Base-by-base conservation (phyloP, 2,888 invertebrate species). In the Ptilodon capucinus region DNA sequence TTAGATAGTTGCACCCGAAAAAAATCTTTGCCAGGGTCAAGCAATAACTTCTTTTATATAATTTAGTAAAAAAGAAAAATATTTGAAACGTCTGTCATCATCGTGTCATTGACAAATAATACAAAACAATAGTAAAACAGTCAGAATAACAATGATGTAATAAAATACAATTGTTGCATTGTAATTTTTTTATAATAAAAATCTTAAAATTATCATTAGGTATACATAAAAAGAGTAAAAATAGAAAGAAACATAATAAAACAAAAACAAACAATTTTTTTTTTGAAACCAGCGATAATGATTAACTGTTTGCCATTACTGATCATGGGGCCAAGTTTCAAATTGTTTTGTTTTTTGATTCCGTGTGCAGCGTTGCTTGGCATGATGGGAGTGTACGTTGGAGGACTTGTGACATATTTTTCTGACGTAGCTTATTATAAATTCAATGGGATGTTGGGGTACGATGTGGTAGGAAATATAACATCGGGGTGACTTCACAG, bases 261-360 rank as follows among this genome's bases (percentile, higher is more conserved):
- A 17, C 9, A 18, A 2, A 11, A 19, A 21, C 13, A 21, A 21
- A 21, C 6, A 21, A 39, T 9, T 13, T 18, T 18, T 4, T 35
- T 5, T 9, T n/a, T 42, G 28, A 39, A 46, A 47, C 11, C 9
- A 18, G 13, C 17, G 13, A 45, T 16, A 41, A 68, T 68, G 76
- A 60, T 81, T 23, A 75, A 75, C 39, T 76, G 71, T 41, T 42
- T 74, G 32, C 69, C 76, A 1, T 40, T 79, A 25, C 48, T 80
- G 7, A 52, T 81, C 17, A 13, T 81, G 41, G 74, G 60, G 45
- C 83, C 84, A 0, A 71, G 77, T 61, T 56, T 76, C 14, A 84
- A 82, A 52, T 53, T 85, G 38, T 68, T 81, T 40, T 85, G 84
- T 59, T 70, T 84, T 40, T 43, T 83, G 17, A 39, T 84, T 36